phyloP scores from a whole-genome alignment of 2,888 invertebrate species.

The Sepioteuthis lessoniana region DNA sequence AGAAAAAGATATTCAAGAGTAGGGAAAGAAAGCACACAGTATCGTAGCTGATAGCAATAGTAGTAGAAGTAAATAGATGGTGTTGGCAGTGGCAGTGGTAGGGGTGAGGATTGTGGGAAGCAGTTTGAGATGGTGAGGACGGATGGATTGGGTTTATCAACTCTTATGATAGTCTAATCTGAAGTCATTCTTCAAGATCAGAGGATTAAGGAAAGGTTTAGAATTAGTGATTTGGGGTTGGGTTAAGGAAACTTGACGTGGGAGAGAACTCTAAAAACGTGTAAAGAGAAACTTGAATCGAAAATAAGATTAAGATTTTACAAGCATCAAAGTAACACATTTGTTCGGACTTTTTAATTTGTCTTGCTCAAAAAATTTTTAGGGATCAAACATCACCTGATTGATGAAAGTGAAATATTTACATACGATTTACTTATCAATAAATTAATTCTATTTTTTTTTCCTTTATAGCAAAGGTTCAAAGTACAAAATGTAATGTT shows the following conservation, averaged over 20 bases:
- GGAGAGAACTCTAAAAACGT: not conserved
- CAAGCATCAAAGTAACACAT: not conserved
- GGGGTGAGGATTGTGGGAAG: not conserved
- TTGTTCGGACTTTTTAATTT: not conserved
- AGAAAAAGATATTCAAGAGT: not conserved
- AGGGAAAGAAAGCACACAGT: not conserved
- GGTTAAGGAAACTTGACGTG: not conserved
- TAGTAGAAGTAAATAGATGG: not conserved
- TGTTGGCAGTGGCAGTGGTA: not conserved
- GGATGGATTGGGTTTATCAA: not conserved
- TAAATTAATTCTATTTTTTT: no score
- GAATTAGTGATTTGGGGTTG: not conserved
- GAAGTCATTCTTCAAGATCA: not conserved
- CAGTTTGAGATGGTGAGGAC: not conserved
- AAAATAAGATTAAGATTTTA: not conserved
- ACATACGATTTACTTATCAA: no score
- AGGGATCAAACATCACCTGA: no score
- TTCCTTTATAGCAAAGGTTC: no score
- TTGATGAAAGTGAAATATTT: no score
- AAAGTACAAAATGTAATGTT: no score
- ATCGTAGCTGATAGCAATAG: no score
- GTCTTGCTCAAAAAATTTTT: no score
- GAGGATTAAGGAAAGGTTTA: not conserved
- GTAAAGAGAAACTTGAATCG: not conserved
- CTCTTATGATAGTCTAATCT: not conserved